Percentiles rank a stretch among this genome's conserved stretches.
These are phyloP conservation scores for Pangasius larnaudii DNA, from an alignment of 2,797 vertebrate genomes.

Conservation along the genomic window DNA sequence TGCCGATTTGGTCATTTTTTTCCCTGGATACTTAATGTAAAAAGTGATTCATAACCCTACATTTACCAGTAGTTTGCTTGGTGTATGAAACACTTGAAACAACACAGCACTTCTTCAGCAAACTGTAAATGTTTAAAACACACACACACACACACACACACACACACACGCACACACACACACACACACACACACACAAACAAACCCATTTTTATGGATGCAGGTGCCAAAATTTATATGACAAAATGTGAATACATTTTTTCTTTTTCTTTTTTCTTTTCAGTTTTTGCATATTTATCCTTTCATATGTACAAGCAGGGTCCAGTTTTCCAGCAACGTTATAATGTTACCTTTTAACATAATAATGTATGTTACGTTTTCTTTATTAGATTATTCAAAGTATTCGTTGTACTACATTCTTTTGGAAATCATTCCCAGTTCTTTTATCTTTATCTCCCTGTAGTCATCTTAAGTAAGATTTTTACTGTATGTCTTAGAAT, in stretches of 20 bases:
- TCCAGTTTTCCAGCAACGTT: slow-evolving; percentile 33
- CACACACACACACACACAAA: neutral
- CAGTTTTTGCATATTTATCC: slow-evolving; percentile 65
- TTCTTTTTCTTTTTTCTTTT: neutral
- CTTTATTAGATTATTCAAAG: neutral
- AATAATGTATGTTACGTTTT: neutral
- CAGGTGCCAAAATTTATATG: slow-evolving; percentile 68
- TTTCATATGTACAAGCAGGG: slow-evolving; percentile 62
- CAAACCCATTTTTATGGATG: slow-evolving; percentile 46
- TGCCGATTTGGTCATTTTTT: neutral
- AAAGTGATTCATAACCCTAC: neutral
- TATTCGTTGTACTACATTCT: slow-evolving; percentile 23
- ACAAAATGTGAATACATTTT: slow-evolving; percentile 85
- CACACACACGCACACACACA: neutral
- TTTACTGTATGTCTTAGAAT: slow-evolving; percentile 27
- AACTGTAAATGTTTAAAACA: neutral
- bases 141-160: neutral
- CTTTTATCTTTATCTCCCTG: slow-evolving; percentile 43
- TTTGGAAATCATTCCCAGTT: slow-evolving; percentile 26
- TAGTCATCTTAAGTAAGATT: slow-evolving; percentile 9
- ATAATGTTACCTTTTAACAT: neutral
- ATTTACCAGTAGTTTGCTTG: neutral
- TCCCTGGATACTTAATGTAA: neutral
- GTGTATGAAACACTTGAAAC: slow-evolving; percentile 13
- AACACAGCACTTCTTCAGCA: slow-evolving; percentile 1